Conservation (phyloP, 2,797 vertebrate genomes). For the Phalanger gymnotis region DNA sequence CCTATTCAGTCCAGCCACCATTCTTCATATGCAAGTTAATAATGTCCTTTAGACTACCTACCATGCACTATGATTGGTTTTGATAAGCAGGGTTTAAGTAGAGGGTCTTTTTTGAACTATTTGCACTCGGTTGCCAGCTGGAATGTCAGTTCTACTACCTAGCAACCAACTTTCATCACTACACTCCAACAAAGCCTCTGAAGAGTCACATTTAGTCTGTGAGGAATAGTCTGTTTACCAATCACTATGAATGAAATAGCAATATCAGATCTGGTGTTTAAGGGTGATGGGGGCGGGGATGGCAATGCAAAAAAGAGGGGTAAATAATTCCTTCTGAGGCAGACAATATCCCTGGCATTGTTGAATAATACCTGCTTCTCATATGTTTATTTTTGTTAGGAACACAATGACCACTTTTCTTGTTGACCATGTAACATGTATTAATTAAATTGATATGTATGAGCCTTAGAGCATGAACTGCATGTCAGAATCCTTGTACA, state of each 20-base stretch:
- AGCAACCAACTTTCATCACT: slow-evolving; percentile 79
- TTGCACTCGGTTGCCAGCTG: slow-evolving; percentile 70
- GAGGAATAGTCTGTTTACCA: slow-evolving; percentile 76
- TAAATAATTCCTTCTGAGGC: slow-evolving; percentile 58
- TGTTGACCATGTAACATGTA: slow-evolving; percentile 77
- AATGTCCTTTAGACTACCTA: slow-evolving; percentile 70
- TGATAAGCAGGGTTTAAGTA: slow-evolving; percentile 72
- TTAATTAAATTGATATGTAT: slow-evolving; percentile 77
- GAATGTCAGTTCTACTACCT: slow-evolving; percentile 71
- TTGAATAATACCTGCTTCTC: slow-evolving; percentile 82
- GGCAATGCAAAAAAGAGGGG: slow-evolving; percentile 55
- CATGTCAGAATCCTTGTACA: slow-evolving; percentile 86
- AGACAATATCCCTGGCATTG: slow-evolving; percentile 78
- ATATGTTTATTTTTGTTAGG: slow-evolving; percentile 78
- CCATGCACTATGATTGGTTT: slow-evolving; percentile 76
- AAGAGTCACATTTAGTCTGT: slow-evolving; percentile 67
- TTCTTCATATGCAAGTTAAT: slow-evolving; percentile 77
- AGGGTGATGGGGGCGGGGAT: slow-evolving; percentile 78
- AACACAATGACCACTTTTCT: slow-evolving; percentile 73
- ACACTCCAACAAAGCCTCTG: slow-evolving; percentile 68
- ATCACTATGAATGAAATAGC: slow-evolving; percentile 73
- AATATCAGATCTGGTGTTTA: slow-evolving; percentile 76
- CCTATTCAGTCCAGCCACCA: slow-evolving; percentile 67
- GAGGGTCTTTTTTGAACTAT: slow-evolving; percentile 27
- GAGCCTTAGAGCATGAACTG: slow-evolving; percentile 84